Evolutionary conservation across 2,888 invertebrate species (phyloP).

Genomic region (Strigamia maritima): DNA sequence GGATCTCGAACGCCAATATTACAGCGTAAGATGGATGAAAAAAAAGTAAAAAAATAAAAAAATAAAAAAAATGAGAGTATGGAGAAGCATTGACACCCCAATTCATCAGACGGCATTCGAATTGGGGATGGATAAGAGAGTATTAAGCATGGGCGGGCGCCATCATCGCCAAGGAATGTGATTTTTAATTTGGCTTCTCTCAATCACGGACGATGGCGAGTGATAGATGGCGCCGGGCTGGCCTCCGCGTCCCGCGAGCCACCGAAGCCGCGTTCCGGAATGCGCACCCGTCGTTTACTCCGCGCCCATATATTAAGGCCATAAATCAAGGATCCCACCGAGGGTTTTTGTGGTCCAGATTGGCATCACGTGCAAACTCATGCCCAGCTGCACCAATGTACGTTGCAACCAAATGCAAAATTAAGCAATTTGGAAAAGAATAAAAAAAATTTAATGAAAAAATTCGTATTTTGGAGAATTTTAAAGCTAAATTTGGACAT

Average conservation of each 20-base stretch:
- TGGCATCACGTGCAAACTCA: not conserved
- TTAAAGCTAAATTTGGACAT: too few species aligned
- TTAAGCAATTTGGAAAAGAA: too few species aligned
- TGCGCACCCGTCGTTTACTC: not conserved
- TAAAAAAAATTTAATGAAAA: too few species aligned
- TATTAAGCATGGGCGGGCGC: not conserved
- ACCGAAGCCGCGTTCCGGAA: not conserved
- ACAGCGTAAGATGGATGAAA: not conserved
- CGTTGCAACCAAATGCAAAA: too few species aligned
- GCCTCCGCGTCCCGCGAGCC: too few species aligned
- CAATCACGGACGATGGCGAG: not conserved
- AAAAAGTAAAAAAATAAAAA: not conserved
- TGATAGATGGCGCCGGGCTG: not conserved
- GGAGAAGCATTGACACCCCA: constrained; percentile 21
- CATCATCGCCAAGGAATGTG: constrained; percentile 1
- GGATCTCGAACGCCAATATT: too few species aligned
- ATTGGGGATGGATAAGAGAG: not conserved
- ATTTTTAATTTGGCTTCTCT: constrained; percentile 5
- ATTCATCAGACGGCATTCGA: constrained; percentile 1
- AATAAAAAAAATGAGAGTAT: not conserved
- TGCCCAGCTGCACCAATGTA: too few species aligned
- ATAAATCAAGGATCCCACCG: constrained; percentile 22
- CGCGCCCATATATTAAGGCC: constrained; percentile 31
- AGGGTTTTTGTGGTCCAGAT: constrained; percentile 34
- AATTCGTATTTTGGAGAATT: too few species aligned